Evolutionary conservation across 2,113 vertebrate species (phyloP).

Genomic region (Tamias sibiricus): DNA sequence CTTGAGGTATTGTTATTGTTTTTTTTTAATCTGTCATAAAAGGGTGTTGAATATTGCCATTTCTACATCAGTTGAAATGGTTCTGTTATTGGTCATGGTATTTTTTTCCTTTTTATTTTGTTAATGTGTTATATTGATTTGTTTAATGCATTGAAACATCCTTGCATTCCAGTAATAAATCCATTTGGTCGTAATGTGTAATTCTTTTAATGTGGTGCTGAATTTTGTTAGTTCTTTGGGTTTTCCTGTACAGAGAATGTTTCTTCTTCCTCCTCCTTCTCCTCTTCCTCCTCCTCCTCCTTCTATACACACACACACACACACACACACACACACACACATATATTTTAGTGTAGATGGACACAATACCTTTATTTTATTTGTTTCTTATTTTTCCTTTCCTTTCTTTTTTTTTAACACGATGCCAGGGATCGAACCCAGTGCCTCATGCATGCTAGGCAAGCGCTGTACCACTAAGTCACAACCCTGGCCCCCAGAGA

Average conservation of each 20-base stretch:
- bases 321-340: too few relatives aligned
- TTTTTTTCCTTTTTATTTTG: background rate
- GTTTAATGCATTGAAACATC: background rate
- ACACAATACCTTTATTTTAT: too few relatives aligned
- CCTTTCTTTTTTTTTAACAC: too few relatives aligned
- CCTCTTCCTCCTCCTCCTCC: too few relatives aligned
- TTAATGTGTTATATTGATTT: background rate
- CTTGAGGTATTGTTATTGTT: background rate
- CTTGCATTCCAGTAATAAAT: constrained; percentile 6
- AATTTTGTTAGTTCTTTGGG: background rate
- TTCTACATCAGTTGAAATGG: background rate
- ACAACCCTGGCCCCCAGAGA: background rate
- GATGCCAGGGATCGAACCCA: too few relatives aligned
- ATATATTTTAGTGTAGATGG: too few relatives aligned
- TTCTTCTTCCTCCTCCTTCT: too few relatives aligned
- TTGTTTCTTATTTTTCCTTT: too few relatives aligned
- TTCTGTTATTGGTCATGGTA: background rate
- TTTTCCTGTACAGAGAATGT: background rate
- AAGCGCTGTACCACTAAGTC: too few relatives aligned
- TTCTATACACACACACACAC: too few relatives aligned
- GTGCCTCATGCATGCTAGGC: too few relatives aligned
- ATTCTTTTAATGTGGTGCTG: background rate
- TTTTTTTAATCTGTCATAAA: constrained; percentile 10
- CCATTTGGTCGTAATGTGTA: background rate
- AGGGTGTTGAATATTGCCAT: background rate